Evolutionary conservation across 2,113 vertebrate genomes (phyloP), one percentile per base, ranked within the genome.

Genomic region (Emydocephalus ijimae): DNA sequence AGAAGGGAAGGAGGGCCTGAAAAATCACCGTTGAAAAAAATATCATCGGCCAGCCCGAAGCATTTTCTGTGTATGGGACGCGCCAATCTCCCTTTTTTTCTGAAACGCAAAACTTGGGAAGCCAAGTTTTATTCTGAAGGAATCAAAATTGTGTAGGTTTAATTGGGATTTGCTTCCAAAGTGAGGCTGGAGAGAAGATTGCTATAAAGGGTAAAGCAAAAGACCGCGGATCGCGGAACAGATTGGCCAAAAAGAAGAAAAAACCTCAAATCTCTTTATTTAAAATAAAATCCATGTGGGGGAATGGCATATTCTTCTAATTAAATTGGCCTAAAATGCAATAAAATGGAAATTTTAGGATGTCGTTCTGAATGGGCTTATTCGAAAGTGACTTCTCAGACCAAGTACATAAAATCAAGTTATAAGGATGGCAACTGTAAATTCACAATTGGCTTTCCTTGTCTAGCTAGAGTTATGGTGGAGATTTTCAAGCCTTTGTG

Each of bases 21-120:
- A 88, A 61, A 93, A 93, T 93, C 94, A 92, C 93, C 93, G 20
- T 94, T 90, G 87, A 50, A 50, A 92, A 92, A 88, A 94, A 91
- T 50, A 88, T 93, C 92, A 88, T 93, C 92, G 93, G 74, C 91
- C 55, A 52, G 61, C 90, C 7, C 43, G 26, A 23, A 23, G 11
- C 3, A 3, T 24, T 56, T 64, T 5, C 5, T 10, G 34, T 5
- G 34, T 10, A 69, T 18, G 5, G 10, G 3, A 26, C 3, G 2
- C 11, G 2, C 26, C 34, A 1, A 26, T 1, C 1, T 1, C 3
- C 3, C 21, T 3, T 54, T 11, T 11, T 11, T 15, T 5, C 24
- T 29, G 20, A 43, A 56, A 34, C 4, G 12, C 85, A 34, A 34
- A 24, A 26, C 85, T 64, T 64, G 20, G 52, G 21, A 8, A 50